Evolutionary conservation across 1,140 invertebrate species (phyloP), one percentile per base, ranked within the genome.

Genomic region (Caenorhabditis tropicalis): DNA sequence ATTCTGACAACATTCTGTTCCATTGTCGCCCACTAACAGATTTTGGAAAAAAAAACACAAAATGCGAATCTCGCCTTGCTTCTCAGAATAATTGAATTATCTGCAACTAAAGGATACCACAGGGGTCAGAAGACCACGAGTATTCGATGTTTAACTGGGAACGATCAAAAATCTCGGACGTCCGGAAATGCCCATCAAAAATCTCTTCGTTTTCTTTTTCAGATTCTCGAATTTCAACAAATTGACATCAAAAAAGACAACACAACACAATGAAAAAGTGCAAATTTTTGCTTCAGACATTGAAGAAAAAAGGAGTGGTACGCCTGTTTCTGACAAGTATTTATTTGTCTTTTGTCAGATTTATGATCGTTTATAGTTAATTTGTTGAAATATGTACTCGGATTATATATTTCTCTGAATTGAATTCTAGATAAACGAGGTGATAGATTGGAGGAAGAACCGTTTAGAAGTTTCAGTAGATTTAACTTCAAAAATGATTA

Each of bases 81-180:
- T 36, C n/a, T 36, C n/a, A 19, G 29, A 10, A 6, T 36, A 65
- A 65, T 65, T 36, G 31, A 65, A 65, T 65, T 65, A 15, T 65
- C 36, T 31, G 2, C 21, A 15, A 65, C 1, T 19, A 19, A 65
- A 36, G 16, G 58, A 31, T 29, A 5, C 2, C 48, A 5, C 19
- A 9, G 53, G 24, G n/a, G 16, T 39, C 65, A 74, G 65, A 74
- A 27, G 36, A 74, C 29, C 65, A 74, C 43, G 36, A 65, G 31
- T 16, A 65, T 65, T 33, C 33, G 16, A 74, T 74, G 33, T 43
- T 74, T 74, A 10, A 31, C 15, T 33, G 31, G 6, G 19, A 12
- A 21, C 15, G 29, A 74, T 74, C 65, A 46, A 43, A 74, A 74
- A 74, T 74, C 65, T 74, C 31, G 58, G 49, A 51, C n/a, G 49